Evolutionary conservation across 2,888 invertebrate genomes (phyloP).

Genomic region (Lasioglossum morio): DNA sequence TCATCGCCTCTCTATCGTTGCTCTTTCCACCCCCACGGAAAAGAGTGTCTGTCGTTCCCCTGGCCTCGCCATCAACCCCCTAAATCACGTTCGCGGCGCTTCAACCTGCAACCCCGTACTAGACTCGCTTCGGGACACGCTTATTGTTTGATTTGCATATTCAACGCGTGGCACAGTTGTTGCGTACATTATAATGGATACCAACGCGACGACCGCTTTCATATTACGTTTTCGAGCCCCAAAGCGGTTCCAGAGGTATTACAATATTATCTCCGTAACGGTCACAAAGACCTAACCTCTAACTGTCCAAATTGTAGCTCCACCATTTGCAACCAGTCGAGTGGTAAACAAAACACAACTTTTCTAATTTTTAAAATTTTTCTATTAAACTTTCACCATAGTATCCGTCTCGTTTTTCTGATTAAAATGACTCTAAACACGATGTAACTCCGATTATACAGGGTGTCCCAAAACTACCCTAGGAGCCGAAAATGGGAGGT

Average conservation of each 20-base stretch:
- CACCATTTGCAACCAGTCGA: too few relatives aligned
- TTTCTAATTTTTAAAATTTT: too few relatives aligned
- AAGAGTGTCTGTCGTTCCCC: neutral
- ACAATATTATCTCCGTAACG: too few relatives aligned
- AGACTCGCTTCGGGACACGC: conserved; percentile 10
- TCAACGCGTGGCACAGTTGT: conserved; percentile 5
- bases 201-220: neutral
- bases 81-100: conserved; percentile 9
- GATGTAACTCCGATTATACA: too few relatives aligned
- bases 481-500: too few relatives aligned
- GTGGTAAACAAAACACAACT: too few relatives aligned
- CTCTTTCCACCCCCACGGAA: conserved; percentile 1
- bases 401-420: too few relatives aligned
- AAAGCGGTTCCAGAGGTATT: neutral
- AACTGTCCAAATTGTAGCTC: too few relatives aligned
- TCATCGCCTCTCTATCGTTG: conserved; percentile 36
- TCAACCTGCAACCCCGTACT: neutral
- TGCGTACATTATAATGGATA: neutral
- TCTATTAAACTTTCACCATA: too few relatives aligned
- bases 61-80: neutral
- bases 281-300: neutral
- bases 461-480: too few relatives aligned
- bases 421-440: too few relatives aligned
- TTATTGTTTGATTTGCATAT: conserved; percentile 41
- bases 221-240: neutral